Evolutionary conservation across 1,140 invertebrate genomes (phyloP).

Genomic region (Ceratina japonica): DNA sequence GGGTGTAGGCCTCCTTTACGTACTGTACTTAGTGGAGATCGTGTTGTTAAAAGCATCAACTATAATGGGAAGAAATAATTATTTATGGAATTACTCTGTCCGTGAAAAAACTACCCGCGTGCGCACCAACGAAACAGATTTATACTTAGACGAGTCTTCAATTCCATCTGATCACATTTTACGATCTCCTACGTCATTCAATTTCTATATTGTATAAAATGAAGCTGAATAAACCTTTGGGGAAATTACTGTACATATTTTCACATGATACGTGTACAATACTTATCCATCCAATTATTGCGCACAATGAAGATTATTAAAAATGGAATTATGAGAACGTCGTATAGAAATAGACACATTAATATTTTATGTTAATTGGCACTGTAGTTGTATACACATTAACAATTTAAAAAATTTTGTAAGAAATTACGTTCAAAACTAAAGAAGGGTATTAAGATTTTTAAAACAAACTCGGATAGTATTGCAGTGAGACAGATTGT

Average conservation of each 20-base stretch:
- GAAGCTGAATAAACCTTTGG: constrained; percentile 74
- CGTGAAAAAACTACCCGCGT: constrained; percentile 56
- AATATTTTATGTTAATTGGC: no score
- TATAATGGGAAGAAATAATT: constrained; percentile 54
- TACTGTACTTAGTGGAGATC: constrained; percentile 73
- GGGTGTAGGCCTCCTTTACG: constrained; percentile 74
- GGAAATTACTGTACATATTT: constrained; percentile 62
- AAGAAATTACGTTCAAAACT: no score
- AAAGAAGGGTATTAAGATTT: no score
- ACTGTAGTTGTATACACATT: no score
- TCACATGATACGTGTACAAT: constrained; percentile 5
- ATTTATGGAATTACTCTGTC: constrained; percentile 64
- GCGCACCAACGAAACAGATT: constrained; percentile 60
- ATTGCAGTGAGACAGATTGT: no score
- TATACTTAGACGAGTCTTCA: constrained; percentile 50
- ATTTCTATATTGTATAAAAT: constrained; percentile 76
- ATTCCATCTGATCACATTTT: constrained; percentile 55
- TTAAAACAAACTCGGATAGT: no score
- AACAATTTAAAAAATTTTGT: no score
- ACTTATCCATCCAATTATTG: constrained; percentile 17
- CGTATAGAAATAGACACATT: no score
- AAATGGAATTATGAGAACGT: no score
- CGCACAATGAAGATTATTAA: background rate
- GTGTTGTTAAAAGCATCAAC: constrained; percentile 64
- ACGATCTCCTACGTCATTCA: constrained; percentile 69